Evolutionary conservation across 2,113 vertebrate genomes (phyloP), one percentile per base, ranked within the genome.

Genomic region (Romanogobio albipinnatus): DNA sequence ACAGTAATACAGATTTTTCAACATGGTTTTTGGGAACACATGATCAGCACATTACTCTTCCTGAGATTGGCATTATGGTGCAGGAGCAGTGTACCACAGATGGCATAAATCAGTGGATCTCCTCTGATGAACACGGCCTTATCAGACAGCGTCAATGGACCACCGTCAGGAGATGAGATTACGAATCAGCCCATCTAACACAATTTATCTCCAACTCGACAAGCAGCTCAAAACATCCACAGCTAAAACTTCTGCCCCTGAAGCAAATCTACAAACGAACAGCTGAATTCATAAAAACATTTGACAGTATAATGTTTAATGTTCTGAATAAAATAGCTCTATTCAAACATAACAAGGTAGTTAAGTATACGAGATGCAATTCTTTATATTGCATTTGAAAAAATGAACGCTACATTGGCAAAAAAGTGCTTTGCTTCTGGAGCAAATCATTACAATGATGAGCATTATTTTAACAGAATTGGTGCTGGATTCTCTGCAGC

Each of bases 151-250:
- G 78, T 89, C 86, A 90, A 91, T 78, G 24, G 59, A 73, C 83
- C 82, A 39, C 87, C 89, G 81, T 83, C 80, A 68, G 17, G 87
- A 90, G 90, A 94, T 91, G 79, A 87, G 91, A 91, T 92, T 90
- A 88, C 17, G 83, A 87, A 89, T 91, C 86, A 84, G 85, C 51
- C 81, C 66, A 26, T 73, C 89, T 82, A 51, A 78, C 73, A 86
- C 79, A 68, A 91, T 93, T 90, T 86, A 90, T 93, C 91, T 91
- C 89, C 76, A 29, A 51, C 85, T 74, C 58, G 19, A 56, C 33
- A 74, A 78, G 88, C 76, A 87, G 86, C 75, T 84, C 64, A 62
- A 43, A n/a, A 71, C 24, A 39, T 29, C 61, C 76, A 76, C 62
- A 76, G 29, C 83, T 80, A 62, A 29, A 81, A 19, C 36, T 6